Percentiles rank a stretch among this genome's conserved stretches.
phyloP scores from a whole-genome alignment of 2,797 vertebrate genomes.

The Oophaga sylvatica region DNA sequence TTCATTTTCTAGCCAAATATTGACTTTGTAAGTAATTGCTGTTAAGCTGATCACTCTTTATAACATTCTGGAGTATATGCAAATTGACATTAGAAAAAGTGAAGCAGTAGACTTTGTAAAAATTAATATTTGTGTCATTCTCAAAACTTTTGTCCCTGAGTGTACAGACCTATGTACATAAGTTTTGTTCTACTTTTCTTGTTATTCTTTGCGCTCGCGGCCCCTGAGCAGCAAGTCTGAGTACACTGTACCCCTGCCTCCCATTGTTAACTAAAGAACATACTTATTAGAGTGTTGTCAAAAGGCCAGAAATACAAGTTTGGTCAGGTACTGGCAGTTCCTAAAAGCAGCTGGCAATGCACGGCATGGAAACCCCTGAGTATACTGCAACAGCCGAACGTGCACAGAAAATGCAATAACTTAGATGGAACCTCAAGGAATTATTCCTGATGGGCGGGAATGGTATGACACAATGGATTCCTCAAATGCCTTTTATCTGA shows the following conservation, averaged over 20 bases:
- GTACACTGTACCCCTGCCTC: not conserved
- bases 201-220: not conserved
- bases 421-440: not conserved
- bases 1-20: too few species aligned
- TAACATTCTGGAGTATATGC: too few species aligned
- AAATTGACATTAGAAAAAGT: too few species aligned
- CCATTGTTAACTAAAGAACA: slow-evolving; percentile 7
- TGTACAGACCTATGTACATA: not conserved
- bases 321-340: not conserved
- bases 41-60: too few species aligned
- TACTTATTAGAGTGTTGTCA: slow-evolving; percentile 1
- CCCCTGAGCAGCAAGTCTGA: not conserved
- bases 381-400: not conserved
- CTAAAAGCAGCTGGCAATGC: not conserved
- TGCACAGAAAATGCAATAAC: not conserved
- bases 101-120: too few species aligned
- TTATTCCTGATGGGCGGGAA: too few species aligned
- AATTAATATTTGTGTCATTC: too few species aligned
- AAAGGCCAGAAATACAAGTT: slow-evolving; percentile 33
- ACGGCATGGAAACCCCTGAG: not conserved
- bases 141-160: too few species aligned
- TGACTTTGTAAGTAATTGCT: too few species aligned
- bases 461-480: not conserved
- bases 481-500: not conserved
- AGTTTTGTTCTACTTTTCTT: not conserved